Percentiles rank a stretch among this genome's conserved stretches.
phyloP scores from a whole-genome alignment of 2,888 invertebrate species.

The Erebia aethiops region DNA sequence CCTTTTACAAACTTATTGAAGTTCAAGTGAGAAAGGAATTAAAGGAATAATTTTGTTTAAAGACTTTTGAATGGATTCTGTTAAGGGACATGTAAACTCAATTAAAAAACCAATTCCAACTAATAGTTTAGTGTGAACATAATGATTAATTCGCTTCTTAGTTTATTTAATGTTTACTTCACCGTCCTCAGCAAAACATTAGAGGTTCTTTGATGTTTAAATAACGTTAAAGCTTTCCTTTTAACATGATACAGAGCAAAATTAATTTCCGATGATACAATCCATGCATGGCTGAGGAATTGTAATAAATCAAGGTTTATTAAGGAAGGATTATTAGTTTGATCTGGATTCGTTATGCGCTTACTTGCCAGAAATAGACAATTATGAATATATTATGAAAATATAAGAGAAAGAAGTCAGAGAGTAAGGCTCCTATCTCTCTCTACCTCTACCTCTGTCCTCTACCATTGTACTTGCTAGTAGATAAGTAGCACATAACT shows the following conservation, averaged over 20 bases:
- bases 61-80: neutral
- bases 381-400: too few relatives aligned
- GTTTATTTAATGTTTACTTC: slow-evolving; percentile 1
- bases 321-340: neutral
- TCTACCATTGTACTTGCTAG: too few relatives aligned
- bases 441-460: too few relatives aligned
- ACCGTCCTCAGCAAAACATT: neutral
- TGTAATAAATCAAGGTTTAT: slow-evolving; percentile 1
- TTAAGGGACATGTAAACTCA: neutral
- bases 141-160: neutral
- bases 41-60: too few relatives aligned
- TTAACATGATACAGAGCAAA: neutral
- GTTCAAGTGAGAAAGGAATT: too few relatives aligned
- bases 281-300: neutral
- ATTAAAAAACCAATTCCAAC: neutral
- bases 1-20: too few relatives aligned
- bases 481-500: too few relatives aligned
- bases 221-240: neutral
- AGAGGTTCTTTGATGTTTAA: neutral
- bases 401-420: too few relatives aligned
- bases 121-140: neutral
- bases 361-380: neutral
- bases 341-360: neutral
- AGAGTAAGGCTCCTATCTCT: too few relatives aligned
- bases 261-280: neutral